Percentiles rank a stretch among this genome's conserved stretches.
phyloP scores from a whole-genome alignment of 2,113 vertebrate species.

The Charina bottae region DNA sequence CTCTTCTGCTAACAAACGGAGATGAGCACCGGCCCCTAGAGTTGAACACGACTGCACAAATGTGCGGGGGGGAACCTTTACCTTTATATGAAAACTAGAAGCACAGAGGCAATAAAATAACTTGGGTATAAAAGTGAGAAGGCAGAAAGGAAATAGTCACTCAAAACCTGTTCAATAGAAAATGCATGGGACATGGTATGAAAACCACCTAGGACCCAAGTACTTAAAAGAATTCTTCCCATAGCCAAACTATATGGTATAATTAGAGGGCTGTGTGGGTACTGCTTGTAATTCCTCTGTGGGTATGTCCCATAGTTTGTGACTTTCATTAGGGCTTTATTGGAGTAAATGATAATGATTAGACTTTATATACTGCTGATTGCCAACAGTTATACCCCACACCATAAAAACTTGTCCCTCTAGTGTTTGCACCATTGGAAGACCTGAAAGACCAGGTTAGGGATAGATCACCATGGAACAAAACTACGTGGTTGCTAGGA shows the following conservation, averaged over 20 bases:
- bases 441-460: neutral
- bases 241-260: neutral
- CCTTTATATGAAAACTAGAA: conserved; percentile 55
- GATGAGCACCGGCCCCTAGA: too few species aligned
- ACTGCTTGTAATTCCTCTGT: neutral
- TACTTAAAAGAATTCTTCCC: neutral
- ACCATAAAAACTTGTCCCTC: neutral
- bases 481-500: neutral
- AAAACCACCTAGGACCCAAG: neutral
- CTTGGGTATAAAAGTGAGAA: conserved; percentile 19
- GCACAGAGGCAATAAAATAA: neutral
- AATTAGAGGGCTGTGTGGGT: neutral
- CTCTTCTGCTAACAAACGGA: too few species aligned
- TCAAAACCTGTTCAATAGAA: neutral
- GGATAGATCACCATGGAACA: too few species aligned
- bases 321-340: neutral
- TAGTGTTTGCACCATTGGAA: neutral
- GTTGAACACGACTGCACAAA: too few species aligned
- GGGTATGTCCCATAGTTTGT: neutral
- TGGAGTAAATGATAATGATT: neutral
- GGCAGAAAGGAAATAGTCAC: conserved; percentile 18
- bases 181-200: neutral
- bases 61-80: too few species aligned
- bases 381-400: neutral
- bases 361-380: neutral